Conservation (phyloP, 2,797 vertebrate genomes). For the Microctenopoma stevenorrisi region DNA sequence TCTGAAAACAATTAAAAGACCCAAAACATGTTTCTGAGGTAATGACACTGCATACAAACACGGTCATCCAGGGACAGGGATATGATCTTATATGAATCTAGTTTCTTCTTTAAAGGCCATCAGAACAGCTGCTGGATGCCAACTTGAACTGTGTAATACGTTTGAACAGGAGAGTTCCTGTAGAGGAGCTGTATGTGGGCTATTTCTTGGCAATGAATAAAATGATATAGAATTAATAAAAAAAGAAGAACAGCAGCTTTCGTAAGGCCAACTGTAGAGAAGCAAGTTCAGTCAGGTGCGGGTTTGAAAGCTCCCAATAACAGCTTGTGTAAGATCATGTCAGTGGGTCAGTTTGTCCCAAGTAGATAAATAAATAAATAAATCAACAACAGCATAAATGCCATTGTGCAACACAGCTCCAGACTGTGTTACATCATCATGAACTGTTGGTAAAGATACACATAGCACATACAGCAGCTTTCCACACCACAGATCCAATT, state of each 20-base stretch:
- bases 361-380: constrained; percentile 52
- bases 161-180: constrained; percentile 54
- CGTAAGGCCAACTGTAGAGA: constrained; percentile 41
- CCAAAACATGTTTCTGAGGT: constrained; percentile 6
- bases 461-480: constrained; percentile 7
- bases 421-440: constrained; percentile 16
- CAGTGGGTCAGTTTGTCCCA: constrained; percentile 63
- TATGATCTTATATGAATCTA: constrained; percentile 23
- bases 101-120: constrained; percentile 39
- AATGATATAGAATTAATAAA: constrained; percentile 49
- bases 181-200: constrained; percentile 30
- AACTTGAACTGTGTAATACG: constrained; percentile 69
- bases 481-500: constrained; percentile 21
- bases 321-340: constrained; percentile 64
- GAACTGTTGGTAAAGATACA: constrained; percentile 17
- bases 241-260: constrained; percentile 56
- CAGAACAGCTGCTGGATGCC: constrained; percentile 44
- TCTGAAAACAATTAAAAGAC: constrained; percentile 26
- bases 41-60: neutral
- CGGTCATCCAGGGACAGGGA: constrained; percentile 20
- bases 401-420: constrained; percentile 30
- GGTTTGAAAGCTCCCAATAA: constrained; percentile 57
- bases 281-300: constrained; percentile 40
- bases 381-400: constrained; percentile 33
- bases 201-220: constrained; percentile 46